Conservation (phyloP, 1,140 invertebrate genomes). For the Eciton burchellii region DNA sequence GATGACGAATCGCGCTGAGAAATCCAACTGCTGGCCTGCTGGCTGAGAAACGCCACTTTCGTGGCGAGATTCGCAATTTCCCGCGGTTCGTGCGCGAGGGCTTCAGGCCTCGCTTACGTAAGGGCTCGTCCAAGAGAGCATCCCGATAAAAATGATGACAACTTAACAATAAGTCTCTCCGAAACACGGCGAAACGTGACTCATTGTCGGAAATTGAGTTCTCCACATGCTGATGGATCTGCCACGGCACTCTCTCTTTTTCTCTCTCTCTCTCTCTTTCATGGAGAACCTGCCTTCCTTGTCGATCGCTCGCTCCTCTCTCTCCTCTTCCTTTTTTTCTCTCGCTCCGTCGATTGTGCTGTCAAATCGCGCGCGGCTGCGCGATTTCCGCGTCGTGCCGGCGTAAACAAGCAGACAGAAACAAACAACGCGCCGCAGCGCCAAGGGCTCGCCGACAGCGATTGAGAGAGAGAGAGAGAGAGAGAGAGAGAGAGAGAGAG, state of each 20-base stretch:
- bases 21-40: background rate
- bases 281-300: no score
- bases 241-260: no score
- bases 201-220: conserved; percentile 16
- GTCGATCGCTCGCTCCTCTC: background rate
- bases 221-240: background rate
- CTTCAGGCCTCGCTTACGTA: no score
- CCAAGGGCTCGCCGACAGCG: background rate
- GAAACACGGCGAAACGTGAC: conserved; percentile 20
- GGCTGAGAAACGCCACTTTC: background rate
- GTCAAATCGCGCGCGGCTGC: conserved; percentile 28
- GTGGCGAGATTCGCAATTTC: no score
- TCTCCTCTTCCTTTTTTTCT: background rate
- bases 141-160: conserved; percentile 17
- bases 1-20: conserved; percentile 12
- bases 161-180: background rate
- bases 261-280: no score
- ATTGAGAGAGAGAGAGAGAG: no score
- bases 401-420: conserved; percentile 29
- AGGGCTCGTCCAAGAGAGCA: background rate
- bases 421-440: background rate
- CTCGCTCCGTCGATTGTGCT: conserved; percentile 23
- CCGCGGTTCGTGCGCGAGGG: no score
- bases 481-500: no score
- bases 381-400: conserved; percentile 42